phyloP scores from a whole-genome alignment of 2,113 vertebrate genomes.

The Pseudonaja textilis region DNA sequence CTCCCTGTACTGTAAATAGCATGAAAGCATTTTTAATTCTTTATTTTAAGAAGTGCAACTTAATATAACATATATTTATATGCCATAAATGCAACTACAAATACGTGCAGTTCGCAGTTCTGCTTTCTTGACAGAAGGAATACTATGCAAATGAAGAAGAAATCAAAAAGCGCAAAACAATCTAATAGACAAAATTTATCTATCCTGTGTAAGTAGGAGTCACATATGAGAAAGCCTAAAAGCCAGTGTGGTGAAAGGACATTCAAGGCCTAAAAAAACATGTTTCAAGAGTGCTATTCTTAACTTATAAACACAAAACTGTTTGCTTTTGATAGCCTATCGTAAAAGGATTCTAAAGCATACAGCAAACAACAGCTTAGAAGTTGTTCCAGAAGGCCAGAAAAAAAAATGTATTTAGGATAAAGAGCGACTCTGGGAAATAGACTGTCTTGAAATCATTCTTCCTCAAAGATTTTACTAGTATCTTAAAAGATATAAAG shows the following conservation, averaged over 20 bases:
- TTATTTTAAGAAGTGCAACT: not conserved
- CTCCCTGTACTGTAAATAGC: not conserved
- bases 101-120: not conserved
- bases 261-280: not conserved
- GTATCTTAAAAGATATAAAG: not conserved
- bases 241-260: not conserved
- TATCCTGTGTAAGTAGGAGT: not conserved
- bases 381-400: not conserved
- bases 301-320: not conserved
- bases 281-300: not conserved
- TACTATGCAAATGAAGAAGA: not conserved
- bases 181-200: not conserved
- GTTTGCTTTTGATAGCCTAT: not conserved
- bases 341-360: not conserved
- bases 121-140: constrained; percentile 10
- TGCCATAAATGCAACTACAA: not conserved
- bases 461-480: not conserved
- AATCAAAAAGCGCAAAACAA: not conserved
- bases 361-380: not conserved
- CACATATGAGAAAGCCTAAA: not conserved
- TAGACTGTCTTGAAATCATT: not conserved
- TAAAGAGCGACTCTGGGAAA: not conserved
- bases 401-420: not conserved
- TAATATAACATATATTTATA: not conserved
- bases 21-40: not conserved